Percentiles rank a stretch among this genome's conserved stretches.
These are phyloP conservation scores for Caenorhabditis angaria DNA, from an alignment of 2,888 invertebrate species.

Conservation along the genomic window DNA sequence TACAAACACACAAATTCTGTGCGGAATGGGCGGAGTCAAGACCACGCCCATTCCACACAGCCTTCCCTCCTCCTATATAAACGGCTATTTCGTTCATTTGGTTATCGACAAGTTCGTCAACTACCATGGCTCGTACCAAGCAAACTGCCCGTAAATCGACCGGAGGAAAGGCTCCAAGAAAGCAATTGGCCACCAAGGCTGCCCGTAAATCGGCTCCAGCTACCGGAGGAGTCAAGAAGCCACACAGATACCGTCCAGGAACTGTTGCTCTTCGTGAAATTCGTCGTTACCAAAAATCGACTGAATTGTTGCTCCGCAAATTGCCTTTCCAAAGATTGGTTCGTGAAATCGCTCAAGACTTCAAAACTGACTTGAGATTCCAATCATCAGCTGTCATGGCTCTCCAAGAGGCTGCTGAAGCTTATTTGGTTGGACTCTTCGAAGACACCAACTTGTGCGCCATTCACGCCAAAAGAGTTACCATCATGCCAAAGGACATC, in stretches of 20 bases:
- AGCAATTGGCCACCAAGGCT: constrained; percentile 41
- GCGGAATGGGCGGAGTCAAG: too few species aligned
- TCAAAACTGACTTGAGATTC: constrained; percentile 55
- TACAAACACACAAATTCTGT: too few species aligned
- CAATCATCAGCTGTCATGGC: constrained; percentile 50
- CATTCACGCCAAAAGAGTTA: constrained; percentile 94
- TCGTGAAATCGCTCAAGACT: constrained; percentile 54
- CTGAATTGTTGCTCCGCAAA: constrained; percentile 73
- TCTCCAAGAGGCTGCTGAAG: constrained; percentile 81
- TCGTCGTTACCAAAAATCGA: constrained; percentile 93
- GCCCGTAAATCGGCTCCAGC: constrained; percentile 92
- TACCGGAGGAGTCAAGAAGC: constrained; percentile 87
- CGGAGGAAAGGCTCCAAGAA: constrained; percentile 59
- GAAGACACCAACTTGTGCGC: constrained; percentile 95
- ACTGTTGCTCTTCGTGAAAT: constrained; percentile 95
- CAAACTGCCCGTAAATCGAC: constrained; percentile 58
- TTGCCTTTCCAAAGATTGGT: constrained; percentile 55
- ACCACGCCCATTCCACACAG: too few species aligned
- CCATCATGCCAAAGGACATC: constrained; percentile 97
- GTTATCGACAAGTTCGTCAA: background rate
- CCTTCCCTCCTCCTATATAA: too few species aligned
- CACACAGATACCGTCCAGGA: constrained; percentile 93
- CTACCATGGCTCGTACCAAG: constrained; percentile 53
- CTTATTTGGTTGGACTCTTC: constrained; percentile 90
- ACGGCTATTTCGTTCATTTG: background rate